Evolutionary conservation across 1,140 invertebrate genomes (phyloP).

Genomic region (Brachionus angularis): DNA sequence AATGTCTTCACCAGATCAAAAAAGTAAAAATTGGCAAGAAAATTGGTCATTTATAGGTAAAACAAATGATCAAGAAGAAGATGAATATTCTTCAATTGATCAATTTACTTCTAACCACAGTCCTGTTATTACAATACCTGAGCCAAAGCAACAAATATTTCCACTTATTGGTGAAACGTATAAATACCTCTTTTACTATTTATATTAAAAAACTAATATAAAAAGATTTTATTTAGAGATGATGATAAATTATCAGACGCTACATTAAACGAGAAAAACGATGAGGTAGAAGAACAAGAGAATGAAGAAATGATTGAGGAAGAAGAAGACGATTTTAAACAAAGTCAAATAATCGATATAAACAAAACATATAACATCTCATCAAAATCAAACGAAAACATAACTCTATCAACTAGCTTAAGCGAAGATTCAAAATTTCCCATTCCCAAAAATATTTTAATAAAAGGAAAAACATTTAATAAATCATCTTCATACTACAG

Average conservation of each 20-base stretch:
- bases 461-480: neutral
- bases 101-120: neutral
- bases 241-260: neutral
- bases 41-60: conserved; percentile 12
- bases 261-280: neutral
- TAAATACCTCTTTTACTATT: neutral
- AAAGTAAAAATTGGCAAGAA: conserved; percentile 1
- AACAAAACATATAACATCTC: no score
- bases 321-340: no score
- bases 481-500: neutral
- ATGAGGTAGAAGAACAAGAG: neutral
- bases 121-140: neutral
- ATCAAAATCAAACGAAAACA: neutral
- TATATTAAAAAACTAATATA: neutral
- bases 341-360: no score
- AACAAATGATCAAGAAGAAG: neutral
- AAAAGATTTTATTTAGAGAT: neutral
- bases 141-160: neutral
- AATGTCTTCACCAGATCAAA: neutral
- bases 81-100: neutral
- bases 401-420: neutral
- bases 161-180: neutral
- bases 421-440: neutral
- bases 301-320: neutral
- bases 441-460: neutral